A percentile compares a stretch with the other conserved stretches of the same genome.
Evolutionary conservation across 2,888 invertebrate species (phyloP).

Genomic region (Sussaba pulchella): DNA sequence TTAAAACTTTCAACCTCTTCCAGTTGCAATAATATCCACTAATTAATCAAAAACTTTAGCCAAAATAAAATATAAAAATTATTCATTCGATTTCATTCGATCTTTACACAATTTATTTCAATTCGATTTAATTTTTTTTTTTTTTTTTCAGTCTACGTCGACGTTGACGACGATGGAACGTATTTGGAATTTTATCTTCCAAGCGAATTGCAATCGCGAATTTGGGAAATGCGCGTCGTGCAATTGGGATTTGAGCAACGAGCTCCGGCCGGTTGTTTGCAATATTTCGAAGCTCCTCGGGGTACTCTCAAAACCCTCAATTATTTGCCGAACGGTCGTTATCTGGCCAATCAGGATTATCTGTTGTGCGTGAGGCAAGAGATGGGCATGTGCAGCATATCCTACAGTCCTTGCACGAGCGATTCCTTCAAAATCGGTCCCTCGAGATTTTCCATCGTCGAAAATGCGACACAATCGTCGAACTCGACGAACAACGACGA

Average conservation of each 20-base stretch:
- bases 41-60: no score
- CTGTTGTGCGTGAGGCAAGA: conserved; percentile 91
- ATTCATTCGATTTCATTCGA: conserved; percentile 53
- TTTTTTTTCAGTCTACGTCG: conserved; percentile 92
- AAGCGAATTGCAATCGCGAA: conserved; percentile 87
- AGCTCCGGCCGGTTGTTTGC: conserved; percentile 92
- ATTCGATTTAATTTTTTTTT: no score
- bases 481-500: conserved; percentile 69
- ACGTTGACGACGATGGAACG: conserved; percentile 87
- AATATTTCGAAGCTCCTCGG: conserved; percentile 88
- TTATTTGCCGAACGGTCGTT: conserved; percentile 93
- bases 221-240: conserved; percentile 92
- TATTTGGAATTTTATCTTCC: conserved; percentile 86
- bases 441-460: no score
- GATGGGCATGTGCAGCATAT: conserved; percentile 89
- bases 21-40: no score
- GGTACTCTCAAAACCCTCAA: conserved; percentile 91
- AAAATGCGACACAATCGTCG: no score
- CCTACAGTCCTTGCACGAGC: conserved; percentile 91
- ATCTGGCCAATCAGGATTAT: conserved; percentile 92
- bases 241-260: conserved; percentile 92
- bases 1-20: no score
- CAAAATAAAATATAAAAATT: no score
- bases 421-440: conserved; percentile 92
- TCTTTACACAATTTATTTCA: not conserved